Conservation (phyloP, 2,113 vertebrate genomes). For the Cyanistes caeruleus region DNA sequence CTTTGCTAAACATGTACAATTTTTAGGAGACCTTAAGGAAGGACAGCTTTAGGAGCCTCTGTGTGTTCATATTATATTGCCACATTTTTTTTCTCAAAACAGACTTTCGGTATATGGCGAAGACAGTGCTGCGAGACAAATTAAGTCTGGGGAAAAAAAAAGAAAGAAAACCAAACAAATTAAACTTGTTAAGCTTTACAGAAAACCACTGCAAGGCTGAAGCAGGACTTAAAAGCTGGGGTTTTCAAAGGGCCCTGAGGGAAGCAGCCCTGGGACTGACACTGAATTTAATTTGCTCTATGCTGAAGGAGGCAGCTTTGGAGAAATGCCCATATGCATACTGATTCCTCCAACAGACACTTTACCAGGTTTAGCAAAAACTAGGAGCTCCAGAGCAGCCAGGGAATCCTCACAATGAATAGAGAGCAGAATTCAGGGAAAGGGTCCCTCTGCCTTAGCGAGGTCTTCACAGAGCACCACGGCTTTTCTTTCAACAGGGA, state of each 20-base stretch:
- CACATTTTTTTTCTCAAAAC: not conserved
- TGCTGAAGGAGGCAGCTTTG: constrained; percentile 20
- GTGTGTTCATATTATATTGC: not conserved
- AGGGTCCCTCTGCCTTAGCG: not conserved
- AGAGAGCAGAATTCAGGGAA: not conserved
- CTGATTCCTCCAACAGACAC: not conserved
- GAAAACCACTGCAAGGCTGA: not conserved
- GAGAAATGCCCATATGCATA: not conserved
- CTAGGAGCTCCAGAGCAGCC: not conserved
- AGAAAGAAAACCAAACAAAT: constrained; percentile 21
- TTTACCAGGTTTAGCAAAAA: constrained; percentile 21
- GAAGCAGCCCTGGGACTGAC: constrained; percentile 5
- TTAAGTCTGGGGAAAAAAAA: not conserved
- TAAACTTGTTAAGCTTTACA: constrained; percentile 28
- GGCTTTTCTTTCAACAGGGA: not conserved
- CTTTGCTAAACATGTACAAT: not conserved
- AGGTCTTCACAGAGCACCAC: not conserved
- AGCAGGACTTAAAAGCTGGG: not conserved
- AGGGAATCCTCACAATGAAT: not conserved
- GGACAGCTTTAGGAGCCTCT: not conserved
- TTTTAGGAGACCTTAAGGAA: not conserved
- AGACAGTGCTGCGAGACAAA: not conserved
- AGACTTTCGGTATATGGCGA: not conserved
- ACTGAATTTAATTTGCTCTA: constrained; percentile 39
- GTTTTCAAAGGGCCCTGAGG: constrained; percentile 27